Base-by-base conservation (phyloP, 2,113 vertebrate species). In the Cercocebus atys region DNA sequence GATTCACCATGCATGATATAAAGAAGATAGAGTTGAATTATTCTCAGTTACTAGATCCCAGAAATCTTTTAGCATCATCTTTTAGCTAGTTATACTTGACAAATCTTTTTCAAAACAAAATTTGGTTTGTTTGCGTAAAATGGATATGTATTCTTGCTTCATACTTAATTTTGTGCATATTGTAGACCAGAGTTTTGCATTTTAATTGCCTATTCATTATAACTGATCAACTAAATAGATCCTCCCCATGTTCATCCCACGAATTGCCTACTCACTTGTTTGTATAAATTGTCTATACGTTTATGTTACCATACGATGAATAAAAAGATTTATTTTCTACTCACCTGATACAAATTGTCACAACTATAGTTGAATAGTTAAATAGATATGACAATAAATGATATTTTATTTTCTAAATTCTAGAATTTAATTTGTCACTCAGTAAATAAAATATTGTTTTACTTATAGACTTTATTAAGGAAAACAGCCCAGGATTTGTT, bases 101-200 rank as follows among this genome's bases (percentile, higher is more conserved):
- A 64, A 23, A 75, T 86, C 47, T 95, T 86, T 93, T 73, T 92
- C 50, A 76, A 1, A 91, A 38, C 20, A 93, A 93, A 92, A 88
- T 95, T 81, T 40, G 88, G 2, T 92, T 96, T 97, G 66, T 55
- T 91, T 57, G 89, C 12, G 64, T 93, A 30, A 95, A 75, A 64
- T 23, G 23, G 32, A 87, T 91, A 85, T 94, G 57, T 73, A 55
- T 90, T 95, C 50, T 9, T 94, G 38, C 73, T 88, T 83, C 32
- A 70, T 50, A 79, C 61, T 94, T 97, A 91, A 90, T 92, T 97
- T 92, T 97, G 38, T 57, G 25, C 14, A 57, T 91, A 80, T 30
- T 64, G 9, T 79, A 85, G 55, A 87, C 8, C 4, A 64, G 83
- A 75, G 16, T 92, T 95, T 25, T 95, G 23, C 35, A 81, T 95